Conservation (phyloP, 2,888 invertebrate genomes). For the Podotricha telesiphe region DNA sequence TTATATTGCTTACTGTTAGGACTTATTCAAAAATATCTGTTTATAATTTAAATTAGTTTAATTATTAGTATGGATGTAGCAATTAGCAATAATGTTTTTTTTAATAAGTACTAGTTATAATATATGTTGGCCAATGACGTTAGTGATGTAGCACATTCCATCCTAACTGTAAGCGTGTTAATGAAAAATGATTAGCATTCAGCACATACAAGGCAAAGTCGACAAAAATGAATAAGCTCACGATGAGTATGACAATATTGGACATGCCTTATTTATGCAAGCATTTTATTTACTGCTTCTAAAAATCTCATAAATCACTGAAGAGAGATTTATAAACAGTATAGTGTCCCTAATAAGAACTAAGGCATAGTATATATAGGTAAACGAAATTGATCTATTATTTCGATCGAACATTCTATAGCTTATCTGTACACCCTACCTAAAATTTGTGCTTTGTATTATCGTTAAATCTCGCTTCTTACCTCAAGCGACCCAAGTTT, state of each 20-base stretch:
- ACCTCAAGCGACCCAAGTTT: conserved; percentile 80
- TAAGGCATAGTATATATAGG: conserved; percentile 28
- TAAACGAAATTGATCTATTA: conserved; percentile 33
- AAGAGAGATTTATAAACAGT: conserved; percentile 7
- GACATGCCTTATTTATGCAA: conserved; percentile 22
- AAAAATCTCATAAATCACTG: conserved; percentile 16
- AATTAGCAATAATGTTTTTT: not conserved
- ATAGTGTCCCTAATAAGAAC: conserved; percentile 16
- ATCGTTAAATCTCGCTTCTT: conserved; percentile 61
- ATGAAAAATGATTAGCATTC: conserved; percentile 32
- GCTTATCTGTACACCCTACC: conserved; percentile 35
- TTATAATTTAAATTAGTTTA: too few species aligned
- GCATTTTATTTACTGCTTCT: conserved; percentile 13
- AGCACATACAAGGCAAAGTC: conserved; percentile 37
- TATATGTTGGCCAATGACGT: conserved; percentile 14
- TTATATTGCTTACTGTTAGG: conserved; percentile 20
- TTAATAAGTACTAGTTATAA: not conserved
- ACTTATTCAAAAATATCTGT: not conserved
- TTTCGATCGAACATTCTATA: conserved; percentile 42
- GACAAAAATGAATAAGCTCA: conserved; percentile 23
- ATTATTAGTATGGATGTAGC: too few species aligned
- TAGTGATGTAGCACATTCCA: conserved; percentile 16
- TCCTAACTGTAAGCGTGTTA: conserved; percentile 23
- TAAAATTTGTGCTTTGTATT: conserved; percentile 37
- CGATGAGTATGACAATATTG: conserved; percentile 12